Conservation (phyloP, 2,888 invertebrate genomes). For the Rhyacophila evoluta region DNA sequence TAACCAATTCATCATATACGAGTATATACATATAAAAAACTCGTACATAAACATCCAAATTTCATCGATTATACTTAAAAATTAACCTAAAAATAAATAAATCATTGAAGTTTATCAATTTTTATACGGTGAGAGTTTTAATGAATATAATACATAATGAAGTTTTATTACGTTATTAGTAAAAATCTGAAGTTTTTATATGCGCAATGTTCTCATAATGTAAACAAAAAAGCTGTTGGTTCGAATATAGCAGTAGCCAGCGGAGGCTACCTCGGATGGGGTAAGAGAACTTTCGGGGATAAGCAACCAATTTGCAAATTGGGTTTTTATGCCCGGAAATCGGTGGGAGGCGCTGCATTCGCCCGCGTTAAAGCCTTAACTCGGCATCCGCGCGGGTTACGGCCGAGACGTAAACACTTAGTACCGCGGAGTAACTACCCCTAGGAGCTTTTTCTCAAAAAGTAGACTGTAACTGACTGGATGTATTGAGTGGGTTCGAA, state of each 20-base stretch:
- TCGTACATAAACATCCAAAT: too few relatives aligned
- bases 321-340: conserved; percentile 43
- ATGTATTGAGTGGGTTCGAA: neutral
- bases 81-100: too few relatives aligned
- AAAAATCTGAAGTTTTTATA: too few relatives aligned
- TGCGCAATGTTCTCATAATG: neutral
- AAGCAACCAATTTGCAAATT: conserved; percentile 53
- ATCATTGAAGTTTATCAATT: too few relatives aligned
- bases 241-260: neutral
- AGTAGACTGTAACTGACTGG: conserved; percentile 7
- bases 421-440: neutral
- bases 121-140: too few relatives aligned
- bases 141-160: too few relatives aligned
- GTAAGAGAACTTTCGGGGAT: conserved; percentile 28
- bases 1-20: too few relatives aligned
- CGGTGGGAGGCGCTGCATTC: conserved; percentile 2
- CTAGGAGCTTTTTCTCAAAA: neutral
- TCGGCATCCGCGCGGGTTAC: conserved; percentile 3
- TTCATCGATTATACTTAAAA: too few relatives aligned
- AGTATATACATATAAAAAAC: too few relatives aligned
- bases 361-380: neutral
- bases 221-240: neutral
- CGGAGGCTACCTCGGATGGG: conserved; percentile 4
- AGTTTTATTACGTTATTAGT: too few relatives aligned
- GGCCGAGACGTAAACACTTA: conserved; percentile 9